Conservation (phyloP, 2,113 vertebrate genomes). For the Leptodactylus fuscus region DNA sequence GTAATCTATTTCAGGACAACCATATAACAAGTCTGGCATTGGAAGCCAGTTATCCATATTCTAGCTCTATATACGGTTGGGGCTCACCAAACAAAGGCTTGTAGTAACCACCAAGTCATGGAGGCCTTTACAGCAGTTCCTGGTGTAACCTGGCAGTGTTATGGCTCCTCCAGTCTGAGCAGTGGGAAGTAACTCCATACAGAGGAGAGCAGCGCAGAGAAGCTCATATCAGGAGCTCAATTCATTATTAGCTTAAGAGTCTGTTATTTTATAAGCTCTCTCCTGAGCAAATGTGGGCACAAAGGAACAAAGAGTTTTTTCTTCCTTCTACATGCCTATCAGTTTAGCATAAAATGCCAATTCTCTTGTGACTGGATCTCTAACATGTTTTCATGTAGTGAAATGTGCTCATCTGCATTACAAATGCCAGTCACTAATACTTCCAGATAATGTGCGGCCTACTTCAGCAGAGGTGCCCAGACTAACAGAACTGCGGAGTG, state of each 20-base stretch:
- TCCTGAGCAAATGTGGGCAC: background rate
- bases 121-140: too few relatives aligned
- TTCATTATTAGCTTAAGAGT: constrained; percentile 4
- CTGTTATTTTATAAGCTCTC: background rate
- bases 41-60: too few relatives aligned
- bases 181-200: background rate
- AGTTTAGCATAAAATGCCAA: background rate
- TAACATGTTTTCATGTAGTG: background rate
- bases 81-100: too few relatives aligned
- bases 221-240: background rate
- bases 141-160: background rate
- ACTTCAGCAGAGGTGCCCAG: background rate
- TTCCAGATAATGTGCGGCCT: background rate
- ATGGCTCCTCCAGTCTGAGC: background rate
- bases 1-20: too few relatives aligned
- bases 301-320: background rate
- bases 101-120: too few relatives aligned
- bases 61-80: too few relatives aligned
- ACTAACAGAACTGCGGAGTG: background rate
- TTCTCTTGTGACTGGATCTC: background rate
- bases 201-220: background rate
- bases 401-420: constrained; percentile 1
- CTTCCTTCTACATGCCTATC: background rate
- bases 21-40: too few relatives aligned
- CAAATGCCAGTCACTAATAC: background rate